Percentiles rank a stretch among this genome's conserved stretches.
Evolutionary conservation across 2,888 invertebrate species (phyloP).

Genomic region (Lycocerus yunnanus): DNA sequence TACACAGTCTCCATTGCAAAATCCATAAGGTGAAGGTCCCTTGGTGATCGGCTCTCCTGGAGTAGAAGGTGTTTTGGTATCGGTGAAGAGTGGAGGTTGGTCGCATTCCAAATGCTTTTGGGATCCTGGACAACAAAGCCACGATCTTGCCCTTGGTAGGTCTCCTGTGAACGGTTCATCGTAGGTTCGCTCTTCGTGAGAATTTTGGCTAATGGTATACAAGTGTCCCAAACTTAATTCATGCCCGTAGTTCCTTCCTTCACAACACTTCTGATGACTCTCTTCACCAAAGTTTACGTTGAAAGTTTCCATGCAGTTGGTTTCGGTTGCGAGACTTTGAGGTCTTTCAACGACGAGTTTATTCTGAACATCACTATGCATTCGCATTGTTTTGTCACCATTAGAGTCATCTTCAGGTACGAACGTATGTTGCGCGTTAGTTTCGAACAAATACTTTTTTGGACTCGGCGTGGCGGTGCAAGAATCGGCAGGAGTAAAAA

Average conservation of each 20-base stretch:
- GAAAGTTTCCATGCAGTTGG: slow-evolving; percentile 22
- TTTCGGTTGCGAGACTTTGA: slow-evolving; percentile 3
- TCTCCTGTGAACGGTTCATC: slow-evolving; percentile 55
- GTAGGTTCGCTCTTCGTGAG: slow-evolving; percentile 51
- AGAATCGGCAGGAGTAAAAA: slow-evolving; percentile 62
- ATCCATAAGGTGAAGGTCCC: slow-evolving; percentile 42
- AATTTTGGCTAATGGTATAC: slow-evolving; percentile 59
- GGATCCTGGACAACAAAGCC: slow-evolving; percentile 58
- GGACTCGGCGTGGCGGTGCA: slow-evolving; percentile 64
- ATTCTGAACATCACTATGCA: slow-evolving; percentile 10
- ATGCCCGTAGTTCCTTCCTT: slow-evolving; percentile 46
- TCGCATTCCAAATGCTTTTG: slow-evolving; percentile 48
- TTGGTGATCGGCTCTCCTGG: slow-evolving; percentile 44
- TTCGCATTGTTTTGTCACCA: slow-evolving; percentile 39
- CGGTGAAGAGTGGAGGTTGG: slow-evolving; percentile 50
- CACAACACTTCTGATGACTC: slow-evolving; percentile 48
- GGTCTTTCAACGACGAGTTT: slow-evolving; percentile 5
- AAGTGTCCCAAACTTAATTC: slow-evolving; percentile 52
- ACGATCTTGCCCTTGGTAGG: slow-evolving; percentile 52
- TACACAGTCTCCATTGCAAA: slow-evolving; percentile 49
- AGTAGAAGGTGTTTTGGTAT: slow-evolving; percentile 41
- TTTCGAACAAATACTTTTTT: slow-evolving; percentile 51
- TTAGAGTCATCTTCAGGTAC: slow-evolving; percentile 35
- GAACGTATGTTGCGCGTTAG: slow-evolving; percentile 24
- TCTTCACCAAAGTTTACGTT: slow-evolving; percentile 27